Evolutionary conservation across 2,797 vertebrate genomes (phyloP).

Genomic region (Phalloptychus januarius): DNA sequence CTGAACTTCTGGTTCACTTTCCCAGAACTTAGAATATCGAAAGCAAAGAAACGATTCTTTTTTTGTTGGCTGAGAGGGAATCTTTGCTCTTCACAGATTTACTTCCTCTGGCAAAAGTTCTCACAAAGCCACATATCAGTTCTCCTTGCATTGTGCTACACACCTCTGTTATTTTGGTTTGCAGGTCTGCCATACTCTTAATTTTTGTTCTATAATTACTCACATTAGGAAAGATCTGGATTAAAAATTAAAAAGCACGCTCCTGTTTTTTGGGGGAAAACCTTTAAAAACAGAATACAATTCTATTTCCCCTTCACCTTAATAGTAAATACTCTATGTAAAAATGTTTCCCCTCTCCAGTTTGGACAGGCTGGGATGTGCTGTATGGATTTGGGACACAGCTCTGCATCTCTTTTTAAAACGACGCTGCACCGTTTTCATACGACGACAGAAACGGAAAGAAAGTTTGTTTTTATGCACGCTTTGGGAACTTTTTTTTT

Average conservation of each 20-base stretch:
- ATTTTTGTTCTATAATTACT: not conserved
- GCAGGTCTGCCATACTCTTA: not conserved
- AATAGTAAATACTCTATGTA: not conserved
- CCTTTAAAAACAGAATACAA: not conserved
- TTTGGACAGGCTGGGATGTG: not conserved
- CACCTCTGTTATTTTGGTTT: not conserved
- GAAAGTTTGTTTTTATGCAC: constrained; percentile 37
- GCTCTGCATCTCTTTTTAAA: constrained; percentile 37
- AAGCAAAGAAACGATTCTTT: not conserved
- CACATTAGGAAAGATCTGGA: not conserved
- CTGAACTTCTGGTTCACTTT: not conserved
- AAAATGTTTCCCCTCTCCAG: not conserved
- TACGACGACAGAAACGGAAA: constrained; percentile 28
- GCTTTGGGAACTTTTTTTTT: constrained; percentile 35
- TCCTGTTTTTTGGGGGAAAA: not conserved
- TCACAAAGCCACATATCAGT: not conserved
- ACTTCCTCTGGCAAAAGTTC: not conserved
- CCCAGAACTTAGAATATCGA: not conserved
- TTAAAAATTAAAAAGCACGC: not conserved
- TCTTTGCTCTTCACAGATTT: not conserved
- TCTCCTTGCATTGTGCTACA: not conserved
- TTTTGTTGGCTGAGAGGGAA: not conserved
- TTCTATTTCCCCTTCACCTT: not conserved
- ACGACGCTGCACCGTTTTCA: constrained; percentile 54
- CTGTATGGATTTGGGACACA: constrained; percentile 39